These are phyloP conservation scores for Caradrina kadenii DNA, from an alignment of 2,888 invertebrate species.

Conservation along the genomic window DNA sequence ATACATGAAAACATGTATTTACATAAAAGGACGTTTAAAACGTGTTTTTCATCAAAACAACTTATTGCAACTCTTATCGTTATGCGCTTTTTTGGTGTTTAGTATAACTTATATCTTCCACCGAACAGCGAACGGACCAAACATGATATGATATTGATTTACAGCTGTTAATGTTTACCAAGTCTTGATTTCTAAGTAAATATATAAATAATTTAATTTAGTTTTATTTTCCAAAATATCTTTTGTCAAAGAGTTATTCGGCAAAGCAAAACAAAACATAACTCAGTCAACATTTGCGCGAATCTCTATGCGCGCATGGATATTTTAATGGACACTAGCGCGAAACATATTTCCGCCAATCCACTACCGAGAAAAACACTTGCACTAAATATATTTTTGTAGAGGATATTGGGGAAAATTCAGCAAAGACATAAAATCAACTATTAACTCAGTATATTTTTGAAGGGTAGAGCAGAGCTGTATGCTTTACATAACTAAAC, in stretches of 20 bases:
- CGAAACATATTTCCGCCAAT: no score
- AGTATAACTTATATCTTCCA: conserved; percentile 20
- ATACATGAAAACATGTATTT: conserved; percentile 41
- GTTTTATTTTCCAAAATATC: conserved; percentile 11
- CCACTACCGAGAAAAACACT: no score
- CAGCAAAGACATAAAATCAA: no score
- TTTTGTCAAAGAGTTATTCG: background rate
- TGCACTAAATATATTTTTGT: no score
- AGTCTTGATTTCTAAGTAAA: conserved; percentile 54
- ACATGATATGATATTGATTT: conserved; percentile 38
- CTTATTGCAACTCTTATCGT: conserved; percentile 29
- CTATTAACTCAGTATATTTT: no score
- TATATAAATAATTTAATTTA: conserved; percentile 25
- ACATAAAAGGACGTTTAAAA: conserved; percentile 30
- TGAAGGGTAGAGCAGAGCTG: no score
- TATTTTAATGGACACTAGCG: no score
- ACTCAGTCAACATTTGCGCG: background rate
- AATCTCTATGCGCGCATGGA: no score
- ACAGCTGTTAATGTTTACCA: conserved; percentile 59
- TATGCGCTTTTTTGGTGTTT: conserved; percentile 21
- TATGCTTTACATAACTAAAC: no score
- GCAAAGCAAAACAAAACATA: background rate
- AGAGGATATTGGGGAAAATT: no score
- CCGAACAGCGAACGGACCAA: conserved; percentile 35
- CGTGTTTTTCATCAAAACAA: conserved; percentile 34